Base-by-base conservation (phyloP, 2,888 invertebrate species). In the Troides helena region DNA sequence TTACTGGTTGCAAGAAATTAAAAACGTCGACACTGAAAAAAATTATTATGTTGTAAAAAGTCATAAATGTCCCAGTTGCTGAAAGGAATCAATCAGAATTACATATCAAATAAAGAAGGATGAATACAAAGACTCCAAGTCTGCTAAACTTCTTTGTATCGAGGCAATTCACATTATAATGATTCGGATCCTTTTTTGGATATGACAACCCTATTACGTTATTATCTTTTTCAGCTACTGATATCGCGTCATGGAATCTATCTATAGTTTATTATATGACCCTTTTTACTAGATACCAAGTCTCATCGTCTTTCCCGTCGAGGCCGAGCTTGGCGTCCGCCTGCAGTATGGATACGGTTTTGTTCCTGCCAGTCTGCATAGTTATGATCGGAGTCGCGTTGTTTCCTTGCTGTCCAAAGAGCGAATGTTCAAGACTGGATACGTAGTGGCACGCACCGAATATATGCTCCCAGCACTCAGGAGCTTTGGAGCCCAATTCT, bases 381-480 rank as follows among this genome's bases (percentile, higher is more conserved):
- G 94, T 94, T 0, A 95, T 93, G 84, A 95, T 94, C 0, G 95
- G 93, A 18, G 95, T 89, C 12, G 95, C 93, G 2, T 94, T 94
- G 75, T 95, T 95, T 50, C 95, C 96, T 76, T 97, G 97, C 79
- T 96, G 95, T 39, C 98, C 97, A 79, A 98, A 98, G 75, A 98
- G 94, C 0, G 96, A 96, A 83, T 98, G 98, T 80, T 99, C 99
- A 80, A 99, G 90, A 79, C 97, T 97, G 6, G 98, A 96, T 8
- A 99, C 97, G 83, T 98, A 98, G 57, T 98, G 95, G 77, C 98
- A 98, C 25, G 98, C 98, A 79, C 96, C 95, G 83, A 99, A 98
- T 72, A 99, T 97, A 82, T 99, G 98, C 73, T 97, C 96, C 99
- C 99, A 99, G 80, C 99, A 99, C 75, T 98, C 97, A 23, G 97